phyloP scores from a whole-genome alignment of 2,797 vertebrate species.

The Eurystomus glaucurus region DNA sequence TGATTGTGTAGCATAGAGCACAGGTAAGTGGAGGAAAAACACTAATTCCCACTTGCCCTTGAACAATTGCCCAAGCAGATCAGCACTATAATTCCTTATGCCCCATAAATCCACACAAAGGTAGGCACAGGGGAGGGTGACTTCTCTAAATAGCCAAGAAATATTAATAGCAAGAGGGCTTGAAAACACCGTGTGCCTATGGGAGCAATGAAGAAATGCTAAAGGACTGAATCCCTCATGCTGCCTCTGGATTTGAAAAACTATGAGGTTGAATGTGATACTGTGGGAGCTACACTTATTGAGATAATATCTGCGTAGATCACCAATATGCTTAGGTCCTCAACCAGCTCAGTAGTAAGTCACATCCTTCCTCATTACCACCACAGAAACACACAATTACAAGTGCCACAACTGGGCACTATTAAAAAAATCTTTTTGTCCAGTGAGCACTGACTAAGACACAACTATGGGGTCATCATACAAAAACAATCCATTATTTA shows the following conservation, averaged over 20 bases:
- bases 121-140: not conserved
- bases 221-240: not conserved
- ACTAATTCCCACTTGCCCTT: not conserved
- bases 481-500: conserved; percentile 52
- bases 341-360: not conserved
- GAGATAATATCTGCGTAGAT: not conserved
- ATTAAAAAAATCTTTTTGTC: conserved; percentile 42
- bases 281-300: not conserved
- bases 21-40: not conserved
- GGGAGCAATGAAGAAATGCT: not conserved
- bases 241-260: not conserved
- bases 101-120: conserved; percentile 11
- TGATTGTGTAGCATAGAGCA: not conserved
- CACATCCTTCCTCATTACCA: conserved; percentile 26
- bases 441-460: not conserved
- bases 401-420: not conserved
- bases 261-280: not conserved
- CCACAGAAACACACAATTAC: not conserved
- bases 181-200: not conserved
- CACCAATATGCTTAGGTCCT: not conserved
- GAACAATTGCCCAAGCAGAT: not conserved
- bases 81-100: not conserved
- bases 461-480: conserved; percentile 1
- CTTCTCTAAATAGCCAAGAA: conserved; percentile 17
- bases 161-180: not conserved